Evolutionary conservation across 2,113 vertebrate genomes (phyloP).

Genomic region (Dromaius novaehollandiae): DNA sequence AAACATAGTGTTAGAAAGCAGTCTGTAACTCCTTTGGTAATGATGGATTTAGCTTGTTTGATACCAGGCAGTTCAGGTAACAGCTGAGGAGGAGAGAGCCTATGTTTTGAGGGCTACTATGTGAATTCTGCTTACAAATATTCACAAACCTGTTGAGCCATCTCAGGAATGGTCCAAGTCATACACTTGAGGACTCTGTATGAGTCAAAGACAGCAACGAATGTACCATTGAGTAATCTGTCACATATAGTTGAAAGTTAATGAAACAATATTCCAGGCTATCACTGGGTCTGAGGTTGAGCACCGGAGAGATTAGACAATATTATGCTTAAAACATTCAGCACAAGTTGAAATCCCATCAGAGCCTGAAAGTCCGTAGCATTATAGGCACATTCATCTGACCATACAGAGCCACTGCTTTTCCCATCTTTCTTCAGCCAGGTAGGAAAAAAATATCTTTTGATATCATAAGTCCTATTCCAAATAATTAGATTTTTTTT

Average conservation of each 20-base stretch:
- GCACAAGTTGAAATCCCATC: background rate
- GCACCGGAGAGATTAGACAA: background rate
- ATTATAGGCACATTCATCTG: background rate
- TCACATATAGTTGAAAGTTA: background rate
- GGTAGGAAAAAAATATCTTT: background rate
- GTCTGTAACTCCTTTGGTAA: background rate
- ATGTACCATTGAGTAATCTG: background rate
- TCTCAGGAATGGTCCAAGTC: background rate
- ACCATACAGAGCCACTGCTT: background rate
- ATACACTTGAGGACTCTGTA: background rate
- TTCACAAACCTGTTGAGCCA: background rate
- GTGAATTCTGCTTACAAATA: background rate
- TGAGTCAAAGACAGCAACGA: background rate
- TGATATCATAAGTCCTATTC: background rate
- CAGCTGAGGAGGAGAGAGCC: background rate
- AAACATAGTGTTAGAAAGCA: background rate
- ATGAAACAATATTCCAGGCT: background rate
- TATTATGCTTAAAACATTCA: background rate
- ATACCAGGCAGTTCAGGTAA: background rate
- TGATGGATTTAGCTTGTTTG: conserved; percentile 12
- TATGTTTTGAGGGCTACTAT: background rate
- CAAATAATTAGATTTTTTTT: background rate
- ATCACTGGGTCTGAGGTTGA: background rate
- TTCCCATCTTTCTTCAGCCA: background rate
- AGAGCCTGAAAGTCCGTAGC: background rate